Percentiles rank a stretch among this genome's conserved stretches.
Evolutionary conservation across 2,797 vertebrate species (phyloP).

Genomic region (Ibycter americanus): DNA sequence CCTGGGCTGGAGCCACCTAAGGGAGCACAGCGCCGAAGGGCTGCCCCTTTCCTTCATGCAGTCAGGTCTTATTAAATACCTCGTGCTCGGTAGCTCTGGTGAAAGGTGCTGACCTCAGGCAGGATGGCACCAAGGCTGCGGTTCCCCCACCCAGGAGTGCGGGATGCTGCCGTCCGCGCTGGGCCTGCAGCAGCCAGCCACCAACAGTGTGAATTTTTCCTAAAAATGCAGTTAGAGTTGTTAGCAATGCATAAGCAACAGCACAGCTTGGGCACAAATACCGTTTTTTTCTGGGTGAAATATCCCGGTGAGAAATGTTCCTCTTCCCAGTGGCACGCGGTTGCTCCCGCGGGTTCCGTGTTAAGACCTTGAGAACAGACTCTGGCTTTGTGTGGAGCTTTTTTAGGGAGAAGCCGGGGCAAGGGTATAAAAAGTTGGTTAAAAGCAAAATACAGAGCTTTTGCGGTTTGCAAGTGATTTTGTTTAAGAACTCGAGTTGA

Average conservation of each 20-base stretch:
- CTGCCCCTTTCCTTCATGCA: fast-evolving
- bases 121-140: fast-evolving
- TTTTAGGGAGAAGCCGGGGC: neutral
- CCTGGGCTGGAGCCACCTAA: fast-evolving
- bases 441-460: neutral
- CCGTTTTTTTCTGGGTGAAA: neutral
- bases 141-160: neutral
- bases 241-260: fast-evolving
- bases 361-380: neutral
- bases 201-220: fast-evolving
- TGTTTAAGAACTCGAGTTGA: fast-evolving
- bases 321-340: fast-evolving
- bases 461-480: neutral
- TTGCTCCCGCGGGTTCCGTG: fast-evolving
- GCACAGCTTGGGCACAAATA: fast-evolving
- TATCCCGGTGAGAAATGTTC: neutral
- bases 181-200: neutral
- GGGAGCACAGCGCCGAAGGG: fast-evolving
- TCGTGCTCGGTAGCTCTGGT: fast-evolving
- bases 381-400: fast-evolving
- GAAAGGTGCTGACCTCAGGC: fast-evolving
- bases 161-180: fast-evolving
- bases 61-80: fast-evolving
- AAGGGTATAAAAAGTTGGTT: neutral
- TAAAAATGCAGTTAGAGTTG: fast-evolving